Percentiles rank a stretch among this genome's conserved stretches.
phyloP scores from a whole-genome alignment of 2,888 invertebrate species.

The Chrysotoxum bicinctum region DNA sequence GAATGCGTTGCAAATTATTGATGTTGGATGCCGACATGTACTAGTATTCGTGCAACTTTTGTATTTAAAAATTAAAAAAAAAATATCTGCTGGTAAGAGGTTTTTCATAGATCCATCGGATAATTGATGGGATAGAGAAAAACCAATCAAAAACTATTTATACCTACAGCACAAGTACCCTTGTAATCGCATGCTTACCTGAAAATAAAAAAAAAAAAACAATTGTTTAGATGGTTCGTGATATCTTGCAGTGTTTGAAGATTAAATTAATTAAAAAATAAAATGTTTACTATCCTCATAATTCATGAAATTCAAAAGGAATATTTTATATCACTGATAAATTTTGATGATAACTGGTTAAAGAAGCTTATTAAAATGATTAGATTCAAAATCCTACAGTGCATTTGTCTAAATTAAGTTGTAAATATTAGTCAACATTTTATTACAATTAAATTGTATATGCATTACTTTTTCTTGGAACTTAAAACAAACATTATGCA shows the following conservation, averaged over 20 bases:
- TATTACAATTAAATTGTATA: no score
- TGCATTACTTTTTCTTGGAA: no score
- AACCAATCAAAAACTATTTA: background rate
- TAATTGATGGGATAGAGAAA: background rate
- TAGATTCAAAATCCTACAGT: no score
- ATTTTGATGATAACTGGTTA: background rate
- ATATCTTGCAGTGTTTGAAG: background rate
- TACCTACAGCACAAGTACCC: background rate
- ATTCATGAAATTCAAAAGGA: no score
- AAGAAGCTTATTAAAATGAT: no score
- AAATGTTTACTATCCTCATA: no score
- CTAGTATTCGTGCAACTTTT: background rate
- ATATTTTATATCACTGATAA: background rate
- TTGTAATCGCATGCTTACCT: constrained; percentile 26
- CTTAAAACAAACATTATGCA: no score
- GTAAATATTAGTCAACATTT: no score
- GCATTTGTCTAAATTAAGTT: no score
- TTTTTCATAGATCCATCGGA: background rate
- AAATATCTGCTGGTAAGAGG: background rate
- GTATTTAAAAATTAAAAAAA: background rate
- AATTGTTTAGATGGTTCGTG: background rate
- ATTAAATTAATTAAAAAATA: background rate
- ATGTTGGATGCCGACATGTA: constrained; percentile 2
- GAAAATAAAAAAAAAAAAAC: constrained; percentile 10
- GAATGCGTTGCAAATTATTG: background rate